Conservation (phyloP, 2,113 vertebrate genomes). For the Entomyzon cyanotis region DNA sequence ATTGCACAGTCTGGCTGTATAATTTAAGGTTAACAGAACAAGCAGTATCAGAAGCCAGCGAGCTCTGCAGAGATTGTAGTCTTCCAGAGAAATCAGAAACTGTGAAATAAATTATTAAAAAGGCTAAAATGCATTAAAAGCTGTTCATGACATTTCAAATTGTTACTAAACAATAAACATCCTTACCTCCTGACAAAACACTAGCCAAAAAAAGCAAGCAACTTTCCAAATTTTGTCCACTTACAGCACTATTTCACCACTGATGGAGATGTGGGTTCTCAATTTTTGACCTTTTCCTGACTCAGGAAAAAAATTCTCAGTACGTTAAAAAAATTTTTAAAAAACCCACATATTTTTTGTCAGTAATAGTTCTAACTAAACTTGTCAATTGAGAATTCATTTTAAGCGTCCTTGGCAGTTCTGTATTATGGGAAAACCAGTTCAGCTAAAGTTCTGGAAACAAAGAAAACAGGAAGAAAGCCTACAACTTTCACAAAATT, state of each 20-base stretch:
- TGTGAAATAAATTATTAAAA: not conserved
- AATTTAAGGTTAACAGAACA: not conserved
- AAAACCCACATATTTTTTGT: not conserved
- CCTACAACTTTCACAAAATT: not conserved
- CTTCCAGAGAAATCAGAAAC: not conserved
- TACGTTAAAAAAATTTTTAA: not conserved
- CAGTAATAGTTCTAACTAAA: not conserved
- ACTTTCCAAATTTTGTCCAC: not conserved
- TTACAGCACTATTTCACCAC: not conserved
- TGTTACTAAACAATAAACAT: not conserved
- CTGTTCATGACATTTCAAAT: not conserved
- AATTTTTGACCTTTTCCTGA: not conserved
- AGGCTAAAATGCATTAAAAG: not conserved
- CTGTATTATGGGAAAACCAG: not conserved
- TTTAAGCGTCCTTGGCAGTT: not conserved
- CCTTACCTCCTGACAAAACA: not conserved
- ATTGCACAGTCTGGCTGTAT: not conserved
- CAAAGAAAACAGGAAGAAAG: not conserved
- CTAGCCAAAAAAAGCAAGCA: not conserved
- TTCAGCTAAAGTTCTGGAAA: not conserved
- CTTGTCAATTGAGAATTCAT: not conserved
- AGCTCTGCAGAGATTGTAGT: not conserved
- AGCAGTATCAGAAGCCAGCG: not conserved
- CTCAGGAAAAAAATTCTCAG: not conserved
- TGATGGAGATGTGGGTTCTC: not conserved